Base-by-base conservation (phyloP, 2,797 vertebrate genomes). In the Esox lucius region DNA sequence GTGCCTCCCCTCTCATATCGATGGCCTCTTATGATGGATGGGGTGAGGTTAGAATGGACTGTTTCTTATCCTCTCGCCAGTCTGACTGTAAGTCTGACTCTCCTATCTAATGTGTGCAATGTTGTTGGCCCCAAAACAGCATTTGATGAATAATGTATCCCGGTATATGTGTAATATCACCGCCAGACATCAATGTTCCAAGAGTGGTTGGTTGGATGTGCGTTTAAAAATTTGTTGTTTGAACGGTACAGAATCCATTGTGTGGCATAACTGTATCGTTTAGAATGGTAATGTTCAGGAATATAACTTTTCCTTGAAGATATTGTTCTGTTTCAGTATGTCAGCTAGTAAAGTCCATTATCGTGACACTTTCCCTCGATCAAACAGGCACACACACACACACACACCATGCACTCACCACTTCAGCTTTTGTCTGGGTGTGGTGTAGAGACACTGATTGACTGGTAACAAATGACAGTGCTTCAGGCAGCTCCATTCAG, bases 21-120 rank as follows among this genome's bases (percentile, higher is more conserved):
- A 91, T 86, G 80, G 84, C 73, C 75, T 65, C 19, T 49, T 48
- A 65, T 88, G 92, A 93, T 86, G 89, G 87, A 92, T 87, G 81
- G 85, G 81, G 76, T 71, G 75, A 76, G 61, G 72, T 49, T 65
- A 74, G 79, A 80, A 65, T 65, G 76, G 13, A 75, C 61, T 70
- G 15, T n/a, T 15, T n/a, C 24, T 64, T 2, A 49, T 28, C n/a
- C 3, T 0, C n/a, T 51, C 70, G 59, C 72, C 68, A 26, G 19
- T 28, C 35, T 6, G 19, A 31, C 68, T 81, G 72, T 71, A 81
- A 70, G 75, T 70, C 75, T 66, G 81, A 78, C 75, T 77, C 1
- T 11, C 76, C 49, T 78, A 61, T 28, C 31, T 61, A 26, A 48
- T 35, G 28, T 56, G 53, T 76, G 39, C 68, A 82, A 74, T 70